Base-by-base conservation (phyloP, 2,797 vertebrate genomes). In the Myripristis murdjan region DNA sequence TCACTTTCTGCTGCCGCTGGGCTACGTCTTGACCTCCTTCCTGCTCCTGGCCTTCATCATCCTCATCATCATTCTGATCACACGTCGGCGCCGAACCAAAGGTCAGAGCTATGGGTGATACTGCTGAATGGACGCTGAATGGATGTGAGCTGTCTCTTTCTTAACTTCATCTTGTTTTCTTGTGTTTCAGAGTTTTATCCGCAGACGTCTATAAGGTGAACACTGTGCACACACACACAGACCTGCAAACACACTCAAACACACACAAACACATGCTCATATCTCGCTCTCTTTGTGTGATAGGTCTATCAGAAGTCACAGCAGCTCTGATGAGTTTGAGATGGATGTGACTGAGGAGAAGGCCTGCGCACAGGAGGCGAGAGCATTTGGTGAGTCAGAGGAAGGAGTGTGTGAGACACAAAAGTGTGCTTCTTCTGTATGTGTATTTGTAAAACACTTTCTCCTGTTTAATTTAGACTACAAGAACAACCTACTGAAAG, bases 401-500 rank as follows among this genome's bases (percentile, higher is more conserved):
- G 16, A 61, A 11, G 20, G 11, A 20, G 20, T 6, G 3, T 44
- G 23, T 26, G 26, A 61, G 3, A 9, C 0, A 35, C 11, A 39
- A 8, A 31, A 1, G 18, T 0, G 18, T 56, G 43, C 46, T 6
- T 22, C 6, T 5, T 8, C 1, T 20, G 18, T 7, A 16, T 47
- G 33, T 49, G 58, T 48, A 8, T 46, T 37, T 35, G 9, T 69
- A 2, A 31, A 6, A 6, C 5, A 63, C 15, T 51, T 53, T 64
- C n/a, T 56, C 6, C 63, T 61, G 15, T 79, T 47, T 81, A 0
- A 18, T 59, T 23, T 88, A 99, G 98, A 97, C 91, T 98, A 95
- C 91, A 99, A 98, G 90, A 99, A 98, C 95, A 99, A 99, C 93
- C 95, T 99, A 79, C 86, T 98, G 80, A 98, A 96, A 90, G 98